Evolutionary conservation across 1,140 invertebrate genomes (phyloP).

Genomic region (Apis dorsata): DNA sequence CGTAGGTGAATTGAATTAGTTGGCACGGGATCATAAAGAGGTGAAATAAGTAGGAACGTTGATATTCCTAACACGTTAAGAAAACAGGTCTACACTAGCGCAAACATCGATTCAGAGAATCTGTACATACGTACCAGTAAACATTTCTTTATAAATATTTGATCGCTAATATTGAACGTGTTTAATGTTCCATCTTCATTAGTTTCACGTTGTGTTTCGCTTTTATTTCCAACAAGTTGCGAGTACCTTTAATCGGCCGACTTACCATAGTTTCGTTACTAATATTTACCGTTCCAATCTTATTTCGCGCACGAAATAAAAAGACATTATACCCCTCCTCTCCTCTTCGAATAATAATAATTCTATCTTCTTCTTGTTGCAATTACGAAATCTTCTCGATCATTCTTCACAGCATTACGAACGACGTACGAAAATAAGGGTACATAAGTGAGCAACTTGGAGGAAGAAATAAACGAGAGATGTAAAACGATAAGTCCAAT

Average conservation of each 20-base stretch:
- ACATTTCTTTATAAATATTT: constrained; percentile 39
- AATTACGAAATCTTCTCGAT: too few relatives aligned
- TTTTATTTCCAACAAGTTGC: constrained; percentile 15
- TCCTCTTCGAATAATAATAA: too few relatives aligned
- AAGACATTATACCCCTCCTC: background rate
- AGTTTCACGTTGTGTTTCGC: background rate
- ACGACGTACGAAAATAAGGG: too few relatives aligned
- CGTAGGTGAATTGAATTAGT: too few relatives aligned
- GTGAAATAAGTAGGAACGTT: background rate
- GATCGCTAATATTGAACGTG: constrained; percentile 27
- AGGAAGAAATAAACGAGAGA: too few relatives aligned
- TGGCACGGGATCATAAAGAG: background rate
- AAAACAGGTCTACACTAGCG: constrained; percentile 24
- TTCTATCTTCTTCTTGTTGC: too few relatives aligned
- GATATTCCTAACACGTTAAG: constrained; percentile 27
- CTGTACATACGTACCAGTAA: constrained; percentile 28
- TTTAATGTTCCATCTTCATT: constrained; percentile 31
- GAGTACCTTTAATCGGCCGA: constrained; percentile 3
- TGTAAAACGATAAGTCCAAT: background rate
- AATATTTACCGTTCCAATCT: background rate
- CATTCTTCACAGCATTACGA: too few relatives aligned
- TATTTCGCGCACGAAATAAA: too few relatives aligned
- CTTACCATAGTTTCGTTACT: background rate
- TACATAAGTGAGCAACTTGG: too few relatives aligned
- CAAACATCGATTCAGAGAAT: constrained; percentile 31